These are phyloP conservation scores for Prunella fulvescens DNA, from an alignment of 2,113 vertebrate genomes.

Conservation along the genomic window DNA sequence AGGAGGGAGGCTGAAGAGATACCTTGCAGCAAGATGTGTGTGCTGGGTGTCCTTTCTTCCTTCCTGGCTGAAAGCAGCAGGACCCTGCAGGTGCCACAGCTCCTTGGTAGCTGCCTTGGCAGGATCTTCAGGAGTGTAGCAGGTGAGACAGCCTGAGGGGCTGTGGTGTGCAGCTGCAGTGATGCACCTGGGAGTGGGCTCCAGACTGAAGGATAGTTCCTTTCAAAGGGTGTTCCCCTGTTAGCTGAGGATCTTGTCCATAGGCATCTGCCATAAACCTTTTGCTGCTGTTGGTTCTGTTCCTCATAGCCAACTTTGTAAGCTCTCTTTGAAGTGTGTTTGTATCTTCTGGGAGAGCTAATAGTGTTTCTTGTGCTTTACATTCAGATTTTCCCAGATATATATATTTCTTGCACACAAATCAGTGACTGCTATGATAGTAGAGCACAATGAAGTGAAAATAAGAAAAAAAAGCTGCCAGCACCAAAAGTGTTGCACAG, in stretches of 20 bases:
- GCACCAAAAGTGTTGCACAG: neutral
- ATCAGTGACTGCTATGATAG: neutral
- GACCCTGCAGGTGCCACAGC: neutral
- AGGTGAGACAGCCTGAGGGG: neutral
- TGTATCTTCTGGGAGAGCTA: neutral
- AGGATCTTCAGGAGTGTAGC: neutral
- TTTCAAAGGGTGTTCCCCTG: neutral
- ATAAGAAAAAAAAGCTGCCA: neutral
- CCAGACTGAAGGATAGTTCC: neutral
- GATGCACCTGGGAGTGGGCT: neutral
- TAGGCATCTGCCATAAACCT: neutral
- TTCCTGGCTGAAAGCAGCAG: neutral
- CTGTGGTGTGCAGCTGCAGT: neutral
- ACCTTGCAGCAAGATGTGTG: neutral
- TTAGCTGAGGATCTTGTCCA: neutral
- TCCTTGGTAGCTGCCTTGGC: neutral
- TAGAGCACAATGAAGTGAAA: neutral
- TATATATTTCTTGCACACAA: neutral
- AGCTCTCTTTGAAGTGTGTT: neutral
- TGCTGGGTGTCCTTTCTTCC: neutral
- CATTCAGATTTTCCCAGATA: neutral
- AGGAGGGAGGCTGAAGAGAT: neutral
- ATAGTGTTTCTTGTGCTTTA: neutral
- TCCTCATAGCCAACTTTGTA: neutral
- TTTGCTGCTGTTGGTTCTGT: neutral